A percentile compares a stretch with the other conserved stretches of the same genome.
Conservation (phyloP, 2,888 invertebrate species). For the Brenthis hecate region DNA sequence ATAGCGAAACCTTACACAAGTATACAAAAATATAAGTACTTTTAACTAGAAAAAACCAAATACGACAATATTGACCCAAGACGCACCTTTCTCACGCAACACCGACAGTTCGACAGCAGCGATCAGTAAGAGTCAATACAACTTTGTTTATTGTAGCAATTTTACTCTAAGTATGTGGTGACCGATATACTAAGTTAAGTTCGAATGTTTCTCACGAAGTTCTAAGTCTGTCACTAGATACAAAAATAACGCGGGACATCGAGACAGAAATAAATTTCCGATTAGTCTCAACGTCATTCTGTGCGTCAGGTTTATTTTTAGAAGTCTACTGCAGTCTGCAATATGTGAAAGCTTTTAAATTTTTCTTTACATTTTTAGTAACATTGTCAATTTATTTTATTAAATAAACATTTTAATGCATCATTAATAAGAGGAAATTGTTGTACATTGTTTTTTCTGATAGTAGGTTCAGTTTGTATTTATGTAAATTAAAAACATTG, state of each 20-base stretch:
- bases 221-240: constrained; percentile 23
- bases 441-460: no score
- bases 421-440: no score
- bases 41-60: constrained; percentile 9
- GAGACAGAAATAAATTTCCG: constrained; percentile 55
- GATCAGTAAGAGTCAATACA: constrained; percentile 71
- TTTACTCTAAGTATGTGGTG: constrained; percentile 41
- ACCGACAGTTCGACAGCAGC: constrained; percentile 43
- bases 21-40: constrained; percentile 5
- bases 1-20: no score
- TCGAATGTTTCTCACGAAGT: constrained; percentile 37
- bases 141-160: constrained; percentile 65
- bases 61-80: constrained; percentile 66
- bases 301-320: constrained; percentile 64
- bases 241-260: constrained; percentile 37
- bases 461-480: no score
- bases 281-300: constrained; percentile 57
- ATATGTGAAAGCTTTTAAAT: constrained; percentile 7
- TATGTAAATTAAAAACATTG: neutral
- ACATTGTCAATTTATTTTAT: no score
- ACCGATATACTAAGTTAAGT: constrained; percentile 30
- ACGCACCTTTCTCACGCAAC: constrained; percentile 67
- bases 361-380: neutral
- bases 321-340: constrained; percentile 53
- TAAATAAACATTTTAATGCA: no score